phyloP scores from a whole-genome alignment of 2,113 vertebrate genomes.

The Neodontobutis hainanensis region DNA sequence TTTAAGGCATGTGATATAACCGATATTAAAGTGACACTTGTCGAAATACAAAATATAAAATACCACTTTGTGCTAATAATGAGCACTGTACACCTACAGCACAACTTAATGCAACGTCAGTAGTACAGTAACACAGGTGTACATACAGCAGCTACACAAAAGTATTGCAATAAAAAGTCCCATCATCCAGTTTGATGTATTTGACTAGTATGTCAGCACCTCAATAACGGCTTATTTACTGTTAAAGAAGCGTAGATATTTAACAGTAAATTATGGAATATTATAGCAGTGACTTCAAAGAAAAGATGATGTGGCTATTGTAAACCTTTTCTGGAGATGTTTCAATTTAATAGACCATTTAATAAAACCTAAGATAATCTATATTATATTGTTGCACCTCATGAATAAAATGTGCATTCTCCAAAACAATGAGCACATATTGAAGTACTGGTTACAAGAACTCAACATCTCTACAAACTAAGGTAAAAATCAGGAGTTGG shows the following conservation, averaged over 20 bases:
- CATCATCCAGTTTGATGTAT: neutral
- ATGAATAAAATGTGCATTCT: conserved; percentile 5
- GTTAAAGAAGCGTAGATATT: no score
- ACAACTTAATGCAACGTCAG: conserved; percentile 27
- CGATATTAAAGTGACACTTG: conserved; percentile 45
- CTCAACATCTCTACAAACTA: conserved; percentile 7
- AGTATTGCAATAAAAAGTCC: conserved; percentile 10
- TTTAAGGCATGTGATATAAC: conserved; percentile 24
- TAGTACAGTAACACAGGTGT: conserved; percentile 20
- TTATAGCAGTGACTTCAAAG: no score
- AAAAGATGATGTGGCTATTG: no score
- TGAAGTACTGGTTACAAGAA: neutral
- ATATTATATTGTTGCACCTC: neutral
- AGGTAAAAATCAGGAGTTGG: conserved; percentile 10
- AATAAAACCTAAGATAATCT: neutral
- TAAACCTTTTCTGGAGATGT: neutral
- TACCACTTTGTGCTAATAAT: conserved; percentile 7
- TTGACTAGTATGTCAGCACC: neutral
- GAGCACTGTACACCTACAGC: conserved; percentile 12
- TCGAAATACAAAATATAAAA: conserved; percentile 7
- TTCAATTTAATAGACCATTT: no score
- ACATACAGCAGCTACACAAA: conserved; percentile 17
- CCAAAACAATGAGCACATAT: neutral
- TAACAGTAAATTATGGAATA: no score
- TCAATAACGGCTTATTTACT: neutral